Base-by-base conservation (phyloP, 2,888 invertebrate species). In the Galerucella nymphaeae region DNA sequence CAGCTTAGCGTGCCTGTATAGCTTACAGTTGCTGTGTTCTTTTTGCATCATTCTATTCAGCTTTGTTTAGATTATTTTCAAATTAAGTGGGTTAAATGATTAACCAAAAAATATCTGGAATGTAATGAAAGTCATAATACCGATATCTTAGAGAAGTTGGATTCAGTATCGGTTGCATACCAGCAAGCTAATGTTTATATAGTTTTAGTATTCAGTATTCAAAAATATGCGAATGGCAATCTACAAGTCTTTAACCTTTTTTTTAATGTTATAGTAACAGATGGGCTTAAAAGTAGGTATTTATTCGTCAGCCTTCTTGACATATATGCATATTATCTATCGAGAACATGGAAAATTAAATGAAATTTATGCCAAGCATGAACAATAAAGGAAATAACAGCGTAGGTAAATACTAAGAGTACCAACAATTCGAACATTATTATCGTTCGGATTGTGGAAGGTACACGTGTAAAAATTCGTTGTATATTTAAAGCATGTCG, bases 401-500 rank as follows among this genome's bases (percentile, higher is more conserved):
- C 38, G 53, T 45, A n/a, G n/a, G n/a, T n/a, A 55, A 65, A 66
- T 41, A 66, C 55, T 57, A 20, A 55, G 41, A 66, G 64, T 10
- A 55, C 55, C 23, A 63, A 48, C 48, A 20, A 63, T 48, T 61
- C 48, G 30, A 38, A 38, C 50, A 30, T 10, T 23, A 23, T 66
- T 66, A 71, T 71, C 71, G 42, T 41, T 53, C 53, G 38, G 63
- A 30, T 50, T 58, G 50, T 66, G 71, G 48, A 66, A 72, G 71
- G 73, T 69, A 73, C 73, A 38, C 30, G 30, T 38, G 73, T 73
- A 74, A 74, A 76, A 73, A 71, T 71, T 66, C 72, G 71, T 75
- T 77, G 76, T 78, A 75, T 75, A 79, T 79, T 78, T 76, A 65
- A 80, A 75, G 72, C 79, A 76, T 75, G 78, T 74, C 74, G 74